A percentile compares a stretch with the other conserved stretches of the same genome.
Evolutionary conservation across 2,113 vertebrate species (phyloP).

Genomic region (Thomomys bottae): DNA sequence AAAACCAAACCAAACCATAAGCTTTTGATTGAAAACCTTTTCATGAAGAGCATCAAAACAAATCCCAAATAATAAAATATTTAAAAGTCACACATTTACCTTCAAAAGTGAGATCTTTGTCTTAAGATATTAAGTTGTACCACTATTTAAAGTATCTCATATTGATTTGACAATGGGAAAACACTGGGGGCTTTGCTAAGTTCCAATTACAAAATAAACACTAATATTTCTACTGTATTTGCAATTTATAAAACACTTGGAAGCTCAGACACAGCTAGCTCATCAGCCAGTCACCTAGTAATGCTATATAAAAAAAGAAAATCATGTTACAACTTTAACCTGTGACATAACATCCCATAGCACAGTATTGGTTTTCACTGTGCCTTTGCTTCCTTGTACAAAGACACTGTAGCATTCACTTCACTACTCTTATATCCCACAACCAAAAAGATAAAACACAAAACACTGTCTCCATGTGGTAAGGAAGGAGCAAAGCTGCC

Average conservation of each 20-base stretch:
- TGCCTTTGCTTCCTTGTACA: neutral
- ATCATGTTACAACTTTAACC: neutral
- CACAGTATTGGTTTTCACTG: neutral
- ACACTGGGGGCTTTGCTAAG: neutral
- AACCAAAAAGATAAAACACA: neutral
- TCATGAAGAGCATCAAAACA: neutral
- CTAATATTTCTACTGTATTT: neutral
- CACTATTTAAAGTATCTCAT: neutral
- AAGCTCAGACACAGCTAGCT: too few species aligned
- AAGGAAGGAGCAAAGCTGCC: neutral
- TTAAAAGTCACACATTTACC: neutral
- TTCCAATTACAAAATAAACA: neutral
- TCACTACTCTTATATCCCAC: neutral
- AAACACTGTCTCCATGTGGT: neutral
- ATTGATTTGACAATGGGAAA: neutral
- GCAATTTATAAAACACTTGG: neutral
- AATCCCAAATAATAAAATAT: constrained; percentile 1
- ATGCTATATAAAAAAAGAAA: neutral
- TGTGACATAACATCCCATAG: neutral
- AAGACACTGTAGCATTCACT: neutral
- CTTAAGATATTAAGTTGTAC: neutral
- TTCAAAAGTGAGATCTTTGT: neutral
- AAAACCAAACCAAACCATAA: neutral
- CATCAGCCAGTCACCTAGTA: too few species aligned
- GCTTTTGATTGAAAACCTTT: neutral